Conservation (phyloP, 1,140 invertebrate species). For the Ooceraea biroi region DNA sequence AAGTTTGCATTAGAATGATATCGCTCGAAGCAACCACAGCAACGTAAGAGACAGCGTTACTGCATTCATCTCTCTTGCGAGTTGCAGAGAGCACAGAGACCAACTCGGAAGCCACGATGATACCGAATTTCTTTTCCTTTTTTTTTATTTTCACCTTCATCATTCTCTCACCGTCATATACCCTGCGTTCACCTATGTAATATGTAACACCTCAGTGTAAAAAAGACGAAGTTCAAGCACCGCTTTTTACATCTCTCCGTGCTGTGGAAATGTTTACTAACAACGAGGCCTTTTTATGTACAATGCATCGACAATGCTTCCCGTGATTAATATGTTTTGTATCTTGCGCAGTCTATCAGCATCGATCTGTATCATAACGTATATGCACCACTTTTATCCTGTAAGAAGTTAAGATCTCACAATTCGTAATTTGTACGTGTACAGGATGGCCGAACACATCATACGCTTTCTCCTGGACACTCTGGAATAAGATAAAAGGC, state of each 20-base stretch:
- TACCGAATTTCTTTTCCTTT: not conserved
- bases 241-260: constrained; percentile 40
- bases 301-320: constrained; percentile 68
- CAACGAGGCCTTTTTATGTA: constrained; percentile 66
- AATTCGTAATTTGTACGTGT: too few species aligned
- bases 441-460: too few species aligned
- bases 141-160: constrained; percentile 29
- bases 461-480: too few species aligned
- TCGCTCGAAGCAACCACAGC: not conserved
- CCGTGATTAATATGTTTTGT: constrained; percentile 70
- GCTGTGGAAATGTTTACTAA: constrained; percentile 69
- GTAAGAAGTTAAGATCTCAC: too few species aligned
- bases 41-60: not conserved
- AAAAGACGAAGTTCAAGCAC: constrained; percentile 45
- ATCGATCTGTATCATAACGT: not conserved
- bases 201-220: constrained; percentile 58
- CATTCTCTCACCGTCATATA: constrained; percentile 62
- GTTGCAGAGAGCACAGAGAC: too few species aligned
- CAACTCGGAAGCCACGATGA: not conserved
- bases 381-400: too few species aligned
- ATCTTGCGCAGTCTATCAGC: constrained; percentile 32
- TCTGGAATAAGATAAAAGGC: too few species aligned
- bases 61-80: too few species aligned
- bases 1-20: too few species aligned
- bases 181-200: constrained; percentile 51